Conservation (phyloP, 2,797 vertebrate genomes). For the Rhinogobio ventralis region DNA sequence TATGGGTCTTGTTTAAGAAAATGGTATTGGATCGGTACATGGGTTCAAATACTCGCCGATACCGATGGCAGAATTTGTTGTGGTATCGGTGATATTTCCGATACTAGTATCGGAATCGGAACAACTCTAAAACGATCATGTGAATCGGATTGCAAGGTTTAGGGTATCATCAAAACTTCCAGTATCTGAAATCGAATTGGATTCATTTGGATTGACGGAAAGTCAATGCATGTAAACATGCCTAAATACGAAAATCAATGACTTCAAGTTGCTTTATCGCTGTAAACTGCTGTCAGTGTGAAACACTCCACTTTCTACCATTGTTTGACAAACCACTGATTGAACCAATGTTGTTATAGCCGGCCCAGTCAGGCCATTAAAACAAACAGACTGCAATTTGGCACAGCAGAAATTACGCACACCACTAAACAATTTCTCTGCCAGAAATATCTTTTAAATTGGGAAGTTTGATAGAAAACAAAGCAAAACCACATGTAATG, state of each 20-base stretch:
- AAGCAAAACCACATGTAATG: slow-evolving; percentile 46
- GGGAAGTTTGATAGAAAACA: slow-evolving; percentile 31
- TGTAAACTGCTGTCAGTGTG: background rate
- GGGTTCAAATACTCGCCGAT: no score
- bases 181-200: background rate
- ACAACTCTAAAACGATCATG: no score
- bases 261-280: background rate
- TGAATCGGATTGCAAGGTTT: no score
- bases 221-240: background rate
- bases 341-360: background rate
- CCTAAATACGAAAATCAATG: background rate
- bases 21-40: no score
- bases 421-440: slow-evolving; percentile 37
- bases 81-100: no score
- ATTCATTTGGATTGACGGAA: background rate
- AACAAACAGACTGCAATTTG: slow-evolving; percentile 6
- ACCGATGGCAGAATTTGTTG: no score
- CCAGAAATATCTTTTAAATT: slow-evolving; percentile 26
- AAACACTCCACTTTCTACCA: background rate
- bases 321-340: background rate
- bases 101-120: no score
- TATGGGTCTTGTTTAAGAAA: no score
- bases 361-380: background rate
- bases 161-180: no score
- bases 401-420: background rate